These are phyloP conservation scores for Pyrrhosoma nymphula DNA, from an alignment of 2,888 invertebrate genomes.

Conservation along the genomic window DNA sequence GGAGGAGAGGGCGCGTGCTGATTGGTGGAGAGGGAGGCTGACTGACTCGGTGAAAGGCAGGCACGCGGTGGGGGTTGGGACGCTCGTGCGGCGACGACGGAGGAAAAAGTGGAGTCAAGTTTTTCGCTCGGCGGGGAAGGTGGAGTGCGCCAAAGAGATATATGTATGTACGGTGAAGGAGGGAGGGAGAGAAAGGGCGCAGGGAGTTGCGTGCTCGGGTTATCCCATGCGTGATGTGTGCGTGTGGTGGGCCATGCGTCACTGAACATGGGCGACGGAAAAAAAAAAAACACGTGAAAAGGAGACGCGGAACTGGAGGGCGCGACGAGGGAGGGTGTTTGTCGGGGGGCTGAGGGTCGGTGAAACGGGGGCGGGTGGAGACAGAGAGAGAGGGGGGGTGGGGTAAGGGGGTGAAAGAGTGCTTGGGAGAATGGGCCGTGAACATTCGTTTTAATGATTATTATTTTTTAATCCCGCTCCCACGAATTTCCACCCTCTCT, in stretches of 20 bases:
- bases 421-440: slow-evolving; percentile 51
- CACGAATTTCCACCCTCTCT: not conserved
- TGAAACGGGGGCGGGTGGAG: not conserved
- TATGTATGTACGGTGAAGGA: not conserved
- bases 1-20: not conserved
- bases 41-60: not conserved
- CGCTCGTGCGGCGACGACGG: not conserved
- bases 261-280: slow-evolving; percentile 56
- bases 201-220: slow-evolving; percentile 55
- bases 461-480: slow-evolving; percentile 54
- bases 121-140: not conserved
- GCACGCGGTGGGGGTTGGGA: not conserved
- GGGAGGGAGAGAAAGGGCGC: not conserved
- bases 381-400: not conserved
- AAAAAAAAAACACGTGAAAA: slow-evolving; percentile 30
- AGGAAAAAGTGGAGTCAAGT: not conserved
- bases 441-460: slow-evolving; percentile 67
- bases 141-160: not conserved
- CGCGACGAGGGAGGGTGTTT: not conserved
- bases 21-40: not conserved
- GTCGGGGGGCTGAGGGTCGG: not conserved
- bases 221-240: slow-evolving; percentile 60
- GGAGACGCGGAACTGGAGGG: not conserved
- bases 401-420: not conserved
- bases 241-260: slow-evolving; percentile 56